Evolutionary conservation across 1,140 invertebrate species (phyloP).

Genomic region (Oryzaephilus surinamensis): DNA sequence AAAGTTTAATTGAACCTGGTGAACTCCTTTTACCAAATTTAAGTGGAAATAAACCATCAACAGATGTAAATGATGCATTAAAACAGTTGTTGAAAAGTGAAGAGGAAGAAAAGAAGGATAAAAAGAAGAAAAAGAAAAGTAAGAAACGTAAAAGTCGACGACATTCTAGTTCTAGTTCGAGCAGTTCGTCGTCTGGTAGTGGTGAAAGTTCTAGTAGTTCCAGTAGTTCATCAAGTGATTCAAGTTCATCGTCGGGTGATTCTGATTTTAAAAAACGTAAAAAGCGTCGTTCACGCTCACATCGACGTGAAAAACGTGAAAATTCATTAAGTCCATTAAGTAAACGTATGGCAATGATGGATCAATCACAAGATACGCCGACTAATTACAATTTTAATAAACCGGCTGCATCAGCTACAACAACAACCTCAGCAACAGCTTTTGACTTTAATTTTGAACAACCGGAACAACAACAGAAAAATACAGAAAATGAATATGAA

Average conservation of each 20-base stretch:
- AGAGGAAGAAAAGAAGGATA: constrained; percentile 56
- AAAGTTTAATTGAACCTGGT: constrained; percentile 47
- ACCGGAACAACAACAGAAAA: constrained; percentile 27
- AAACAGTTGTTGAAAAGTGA: constrained; percentile 47
- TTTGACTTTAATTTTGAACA: constrained; percentile 35
- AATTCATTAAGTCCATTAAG: constrained; percentile 65
- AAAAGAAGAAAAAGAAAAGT: constrained; percentile 59
- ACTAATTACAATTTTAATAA: constrained; percentile 49
- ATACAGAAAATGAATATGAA: constrained; percentile 52
- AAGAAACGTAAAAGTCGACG: constrained; percentile 58
- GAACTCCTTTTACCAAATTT: constrained; percentile 44
- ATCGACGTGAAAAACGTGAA: constrained; percentile 53
- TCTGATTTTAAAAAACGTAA: constrained; percentile 50
- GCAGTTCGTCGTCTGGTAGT: constrained; percentile 52
- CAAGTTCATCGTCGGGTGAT: constrained; percentile 48
- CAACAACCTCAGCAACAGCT: constrained; percentile 27
- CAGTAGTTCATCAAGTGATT: constrained; percentile 47
- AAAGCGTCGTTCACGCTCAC: constrained; percentile 46
- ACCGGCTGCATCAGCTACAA: constrained; percentile 26
- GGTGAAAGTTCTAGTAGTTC: constrained; percentile 38
- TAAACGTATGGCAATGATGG: constrained; percentile 63
- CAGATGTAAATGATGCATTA: constrained; percentile 52
- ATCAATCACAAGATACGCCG: constrained; percentile 40
- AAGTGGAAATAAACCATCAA: constrained; percentile 32
- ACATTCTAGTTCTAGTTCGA: constrained; percentile 43